Base-by-base conservation (phyloP, 2,888 invertebrate species). In the Dendrolimus houi region DNA sequence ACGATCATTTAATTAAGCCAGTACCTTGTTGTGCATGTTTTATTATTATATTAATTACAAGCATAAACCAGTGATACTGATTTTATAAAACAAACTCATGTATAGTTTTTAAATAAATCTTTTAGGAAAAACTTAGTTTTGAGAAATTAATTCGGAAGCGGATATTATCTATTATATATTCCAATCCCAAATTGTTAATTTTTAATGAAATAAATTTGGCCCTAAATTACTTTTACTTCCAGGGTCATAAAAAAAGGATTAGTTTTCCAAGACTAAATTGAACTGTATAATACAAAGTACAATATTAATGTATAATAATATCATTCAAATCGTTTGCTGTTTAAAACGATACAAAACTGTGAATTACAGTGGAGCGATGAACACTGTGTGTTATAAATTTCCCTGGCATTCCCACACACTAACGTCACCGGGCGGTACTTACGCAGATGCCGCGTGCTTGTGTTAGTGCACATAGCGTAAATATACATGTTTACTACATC, bases 341-440 rank as follows among this genome's bases (percentile, higher is more conserved):
- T 77, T 78, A 81, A 83, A 83, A 81, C 75, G 76, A 77, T 85
- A 85, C 85, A 83, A 83, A 85, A 81, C 83, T 80, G 82, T 85
- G 83, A 85, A 86, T 85, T 85, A 85, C 81, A 77, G 75, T 72
- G 68, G 79, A 81, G 73, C 79, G 79, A 85, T 85, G 85, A 83
- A 77, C 83, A 84, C 67, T 77, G 78, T 80, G 80, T 87, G 80
- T 64, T 66, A 71, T 87, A 87, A 87, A 89, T 89, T 88, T 87
- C 87, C 84, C 87, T 85, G 79, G 79, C 81, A 78, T 83, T 81
- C 84, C 75, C 87, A 85, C 87, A 87, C 89, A 83, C 77, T 69
- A 72, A 70, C 79, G 71, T 70, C 74, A 70, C 61, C 63, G 53
- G 52, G 53, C 59, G 57, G 76, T 81, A 75, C 68, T 72, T 74